Percentiles rank a stretch among this genome's conserved stretches.
phyloP scores from a whole-genome alignment of 1,140 invertebrate species.

The Drosophila navojoa region DNA sequence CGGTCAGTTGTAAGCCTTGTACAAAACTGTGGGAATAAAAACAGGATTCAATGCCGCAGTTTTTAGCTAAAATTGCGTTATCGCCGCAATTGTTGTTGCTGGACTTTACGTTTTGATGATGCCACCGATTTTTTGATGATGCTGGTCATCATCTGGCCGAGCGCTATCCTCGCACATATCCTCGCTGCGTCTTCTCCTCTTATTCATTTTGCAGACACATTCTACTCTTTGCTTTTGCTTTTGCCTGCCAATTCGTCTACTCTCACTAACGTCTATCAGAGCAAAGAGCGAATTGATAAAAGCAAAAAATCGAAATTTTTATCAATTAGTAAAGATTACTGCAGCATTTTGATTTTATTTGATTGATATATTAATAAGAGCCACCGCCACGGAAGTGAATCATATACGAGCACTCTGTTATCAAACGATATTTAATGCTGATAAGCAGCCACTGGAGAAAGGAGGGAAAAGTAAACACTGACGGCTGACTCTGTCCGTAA shows the following conservation, averaged over 20 bases:
- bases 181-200: conserved; percentile 23
- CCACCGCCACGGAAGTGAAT: not conserved
- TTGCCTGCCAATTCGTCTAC: not conserved
- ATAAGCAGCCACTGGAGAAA: not conserved
- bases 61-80: conserved; percentile 55
- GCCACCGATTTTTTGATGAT: conserved; percentile 53
- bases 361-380: too few species aligned
- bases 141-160: conserved; percentile 38
- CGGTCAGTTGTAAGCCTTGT: conserved; percentile 71
- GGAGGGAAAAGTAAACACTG: not conserved
- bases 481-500: not conserved
- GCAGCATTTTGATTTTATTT: too few species aligned
- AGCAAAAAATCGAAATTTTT: not conserved
- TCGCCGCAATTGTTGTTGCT: conserved; percentile 49
- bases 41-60: conserved; percentile 69
- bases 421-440: not conserved
- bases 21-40: conserved; percentile 83
- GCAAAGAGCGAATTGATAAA: not conserved
- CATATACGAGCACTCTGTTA: not conserved
- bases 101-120: conserved; percentile 54
- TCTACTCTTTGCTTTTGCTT: conserved; percentile 21
- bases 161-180: conserved; percentile 48
- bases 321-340: too few species aligned
- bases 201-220: conserved; percentile 3
- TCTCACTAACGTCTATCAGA: not conserved